These are phyloP conservation scores for Neofelis nebulosa DNA, from an alignment of 2,113 vertebrate species.

Conservation along the genomic window DNA sequence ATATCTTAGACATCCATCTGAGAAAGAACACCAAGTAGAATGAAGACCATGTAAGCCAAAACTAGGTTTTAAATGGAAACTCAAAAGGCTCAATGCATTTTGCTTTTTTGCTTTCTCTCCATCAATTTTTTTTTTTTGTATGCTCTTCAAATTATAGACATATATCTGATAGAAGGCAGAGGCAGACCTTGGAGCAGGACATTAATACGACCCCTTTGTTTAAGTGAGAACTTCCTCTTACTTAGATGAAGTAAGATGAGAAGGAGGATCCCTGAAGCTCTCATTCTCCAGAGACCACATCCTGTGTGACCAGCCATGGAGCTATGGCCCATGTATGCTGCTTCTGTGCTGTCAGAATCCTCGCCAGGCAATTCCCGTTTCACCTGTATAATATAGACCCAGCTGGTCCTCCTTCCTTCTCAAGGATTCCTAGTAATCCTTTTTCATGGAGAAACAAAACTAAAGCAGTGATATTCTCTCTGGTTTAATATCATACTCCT, in stretches of 20 bases:
- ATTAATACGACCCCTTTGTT: fast-evolving
- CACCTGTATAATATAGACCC: background rate
- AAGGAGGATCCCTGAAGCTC: background rate
- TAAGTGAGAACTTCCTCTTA: background rate
- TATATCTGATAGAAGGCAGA: background rate
- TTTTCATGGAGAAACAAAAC: background rate
- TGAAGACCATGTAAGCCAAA: background rate
- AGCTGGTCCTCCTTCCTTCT: background rate
- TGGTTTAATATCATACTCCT: background rate
- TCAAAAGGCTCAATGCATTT: background rate
- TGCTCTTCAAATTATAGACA: background rate
- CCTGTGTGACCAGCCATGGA: background rate
- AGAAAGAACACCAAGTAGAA: background rate
- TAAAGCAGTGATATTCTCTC: background rate
- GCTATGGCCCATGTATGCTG: fast-evolving
- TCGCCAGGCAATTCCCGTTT: background rate
- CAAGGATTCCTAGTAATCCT: background rate
- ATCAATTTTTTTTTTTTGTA: background rate
- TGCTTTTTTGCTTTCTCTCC: background rate
- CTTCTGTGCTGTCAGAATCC: background rate
- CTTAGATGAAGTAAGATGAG: background rate
- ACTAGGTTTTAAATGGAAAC: background rate
- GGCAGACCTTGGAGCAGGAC: background rate
- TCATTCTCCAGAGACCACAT: background rate
- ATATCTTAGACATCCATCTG: background rate